Conservation (phyloP, 2,797 vertebrate species). For the Rallus crepitans region DNA sequence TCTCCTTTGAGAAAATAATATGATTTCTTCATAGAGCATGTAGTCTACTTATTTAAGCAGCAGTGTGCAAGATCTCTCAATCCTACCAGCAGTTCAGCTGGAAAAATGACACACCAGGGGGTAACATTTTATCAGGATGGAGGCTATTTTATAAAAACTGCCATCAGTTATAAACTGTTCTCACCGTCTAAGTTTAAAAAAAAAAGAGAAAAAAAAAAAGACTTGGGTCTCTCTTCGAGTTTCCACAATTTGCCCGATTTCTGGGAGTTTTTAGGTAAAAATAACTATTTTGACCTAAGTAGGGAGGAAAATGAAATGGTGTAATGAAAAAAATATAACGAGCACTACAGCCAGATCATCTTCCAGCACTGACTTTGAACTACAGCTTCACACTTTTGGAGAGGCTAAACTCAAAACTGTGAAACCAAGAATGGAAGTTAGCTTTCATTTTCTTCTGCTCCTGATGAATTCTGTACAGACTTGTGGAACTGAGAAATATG, state of each 20-base stretch:
- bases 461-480: neutral
- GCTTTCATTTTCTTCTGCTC: neutral
- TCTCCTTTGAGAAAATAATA: conserved; percentile 81
- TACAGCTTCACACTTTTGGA: conserved; percentile 14
- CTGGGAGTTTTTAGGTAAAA: neutral
- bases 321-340: neutral
- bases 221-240: neutral
- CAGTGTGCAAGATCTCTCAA: conserved; percentile 76
- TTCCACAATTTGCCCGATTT: neutral
- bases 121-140: conserved; percentile 85
- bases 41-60: conserved; percentile 80
- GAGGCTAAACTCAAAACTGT: conserved; percentile 38
- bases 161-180: conserved; percentile 69
- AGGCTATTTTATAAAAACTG: conserved; percentile 82
- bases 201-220: neutral
- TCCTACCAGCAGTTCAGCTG: conserved; percentile 73
- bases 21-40: conserved; percentile 74
- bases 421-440: conserved; percentile 25
- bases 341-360: conserved; percentile 28
- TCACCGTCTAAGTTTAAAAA: conserved; percentile 11
- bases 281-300: conserved; percentile 19
- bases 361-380: neutral
- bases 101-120: conserved; percentile 78
- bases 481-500: neutral
- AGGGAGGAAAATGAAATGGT: conserved; percentile 14